Evolutionary conservation across 2,113 vertebrate species (phyloP).

Genomic region (Tupaia chinensis): DNA sequence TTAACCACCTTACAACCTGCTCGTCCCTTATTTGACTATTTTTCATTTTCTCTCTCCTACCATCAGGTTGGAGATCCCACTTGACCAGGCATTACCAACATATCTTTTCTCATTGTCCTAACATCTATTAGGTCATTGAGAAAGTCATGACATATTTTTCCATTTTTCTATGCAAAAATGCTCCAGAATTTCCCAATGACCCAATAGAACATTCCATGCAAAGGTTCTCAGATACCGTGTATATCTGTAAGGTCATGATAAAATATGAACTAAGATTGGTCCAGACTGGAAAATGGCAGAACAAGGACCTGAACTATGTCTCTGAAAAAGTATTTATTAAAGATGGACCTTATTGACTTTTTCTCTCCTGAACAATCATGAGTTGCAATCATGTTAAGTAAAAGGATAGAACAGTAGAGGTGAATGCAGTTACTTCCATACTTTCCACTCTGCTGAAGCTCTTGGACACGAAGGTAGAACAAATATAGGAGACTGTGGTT

Average conservation of each 20-base stretch:
- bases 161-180: no score
- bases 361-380: neutral
- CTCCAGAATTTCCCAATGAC: no score
- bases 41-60: neutral
- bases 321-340: neutral
- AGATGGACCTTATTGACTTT: neutral
- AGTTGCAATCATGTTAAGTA: fast-evolving
- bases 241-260: neutral
- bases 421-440: neutral
- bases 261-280: neutral
- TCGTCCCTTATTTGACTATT: neutral
- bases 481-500: neutral
- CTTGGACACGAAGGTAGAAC: neutral
- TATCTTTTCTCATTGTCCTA: neutral
- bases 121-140: neutral
- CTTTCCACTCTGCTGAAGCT: neutral
- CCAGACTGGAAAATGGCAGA: neutral
- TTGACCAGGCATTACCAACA: neutral
- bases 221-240: neutral
- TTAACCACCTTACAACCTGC: no score
- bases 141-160: no score
- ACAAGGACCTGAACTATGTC: neutral
- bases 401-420: neutral
- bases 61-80: neutral
- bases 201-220: neutral